Base-by-base conservation (phyloP, 2,797 vertebrate genomes). In the Rhinogobio ventralis region DNA sequence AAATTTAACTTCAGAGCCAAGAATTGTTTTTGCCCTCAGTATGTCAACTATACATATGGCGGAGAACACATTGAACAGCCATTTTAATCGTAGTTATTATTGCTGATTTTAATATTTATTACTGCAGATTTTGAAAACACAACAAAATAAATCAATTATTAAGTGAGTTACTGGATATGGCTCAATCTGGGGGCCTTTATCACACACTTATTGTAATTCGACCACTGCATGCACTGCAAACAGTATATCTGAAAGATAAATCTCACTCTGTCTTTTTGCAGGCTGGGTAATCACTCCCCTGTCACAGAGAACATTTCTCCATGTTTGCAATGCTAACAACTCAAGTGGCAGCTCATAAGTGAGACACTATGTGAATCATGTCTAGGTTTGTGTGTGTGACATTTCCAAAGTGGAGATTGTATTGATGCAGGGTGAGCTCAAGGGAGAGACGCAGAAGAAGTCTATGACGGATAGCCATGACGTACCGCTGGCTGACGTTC, bases 341-440 rank as follows among this genome's bases (percentile, higher is more conserved):
- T 78, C 39, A 62, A 84, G 64, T 57, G 36, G 74, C 74, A 68
- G 64, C 64, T 78, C 11, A 66, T 75, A 66, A 64, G 64, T 36
- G 23, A 79, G 75, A 51, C 53, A 36, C 53, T 33, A 10, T 75
- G 75, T 71, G 53, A 46, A 71, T 71, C 75, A 78, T 49, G 75
- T 82, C 80, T 46, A 82, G 51, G 80, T 79, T 78, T 84, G 36
- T 14, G 4, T 60, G 46, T 74, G 55, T 71, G 74, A 83, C 80
- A 78, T 77, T 87, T 85, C 74, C 67, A 73, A 77, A 73, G 62
- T 53, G 36, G 23, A 60, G 69, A 83, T 71, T 68, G 51, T 75
- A 86, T 55, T 53, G 53, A 82, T 71, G 19, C 49, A 60, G 28
- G 14, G 20, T 57, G 39, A 85, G 83, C 89, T 89, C 90, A 89